Evolutionary conservation across 1,140 invertebrate genomes (phyloP), one percentile per base, ranked within the genome.

Genomic region (Bombus waltoni): DNA sequence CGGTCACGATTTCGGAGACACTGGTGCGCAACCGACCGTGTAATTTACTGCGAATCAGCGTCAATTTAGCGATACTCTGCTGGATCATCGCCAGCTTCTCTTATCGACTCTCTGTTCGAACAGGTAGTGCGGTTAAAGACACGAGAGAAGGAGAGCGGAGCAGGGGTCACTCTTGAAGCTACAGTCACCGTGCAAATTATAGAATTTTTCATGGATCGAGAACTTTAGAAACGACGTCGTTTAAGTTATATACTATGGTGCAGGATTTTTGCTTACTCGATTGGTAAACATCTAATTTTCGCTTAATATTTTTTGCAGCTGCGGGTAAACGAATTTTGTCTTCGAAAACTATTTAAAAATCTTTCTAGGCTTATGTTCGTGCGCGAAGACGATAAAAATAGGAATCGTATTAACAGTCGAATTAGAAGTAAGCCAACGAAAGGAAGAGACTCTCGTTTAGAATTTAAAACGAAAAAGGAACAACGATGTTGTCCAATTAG

Each of bases 41-140:
- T 88, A 88, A 89, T 88, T 89, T 88, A 81, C 83, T 59, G 44
- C 81, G 59, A 71, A 89, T 89, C 81, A 83, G 18, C 47, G 66
- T 65, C 57, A 32, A 85, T 78, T 88, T 81, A 71, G 71, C 66
- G 86, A 88, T 88, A 87, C 73, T 70, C 13, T 8, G 11, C 32
- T 35, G 65, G 72, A 76, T 88, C 86, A 87, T 80, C 86, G 81
- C 9, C 32, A 32, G 5, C 22, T 28, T 57, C 32, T 47, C 72
- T 85, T 85, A 76, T 73, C 59, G 44, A 15, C 28, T 59, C 42
- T 10, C 28, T n/a, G 25, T 2, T 42, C 57, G 42, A 59, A 3
- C 25, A 73, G 15, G 32, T 73, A 53, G n/a, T 79, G 28, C 32
- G 18, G 65, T 47, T 38, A 53, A 28, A 32, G 6, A 11, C 53